Evolutionary conservation across 2,888 invertebrate genomes (phyloP).

Genomic region (Cylindroiulus punctatus): DNA sequence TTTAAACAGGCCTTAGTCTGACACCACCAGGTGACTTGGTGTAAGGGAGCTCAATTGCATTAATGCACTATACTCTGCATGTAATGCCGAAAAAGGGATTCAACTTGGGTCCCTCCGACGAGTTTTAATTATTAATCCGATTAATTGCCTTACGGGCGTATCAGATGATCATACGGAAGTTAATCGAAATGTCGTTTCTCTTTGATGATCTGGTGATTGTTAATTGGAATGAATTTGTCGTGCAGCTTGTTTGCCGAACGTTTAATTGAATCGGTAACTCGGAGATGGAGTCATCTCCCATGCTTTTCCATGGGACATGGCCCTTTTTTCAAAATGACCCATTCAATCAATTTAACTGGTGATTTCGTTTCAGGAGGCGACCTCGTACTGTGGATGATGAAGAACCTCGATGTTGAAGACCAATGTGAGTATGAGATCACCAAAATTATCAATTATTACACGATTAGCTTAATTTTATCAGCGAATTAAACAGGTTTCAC

Average conservation of each 20-base stretch:
- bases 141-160: background rate
- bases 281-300: too few species aligned
- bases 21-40: too few species aligned
- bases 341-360: background rate
- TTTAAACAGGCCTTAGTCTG: too few species aligned
- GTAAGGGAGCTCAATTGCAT: too few species aligned
- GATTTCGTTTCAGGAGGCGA: constrained; percentile 76
- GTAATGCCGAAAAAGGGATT: too few species aligned
- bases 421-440: constrained; percentile 69
- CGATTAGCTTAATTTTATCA: background rate
- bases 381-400: constrained; percentile 92
- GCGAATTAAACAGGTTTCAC: too few species aligned
- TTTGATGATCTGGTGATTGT: background rate
- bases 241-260: background rate
- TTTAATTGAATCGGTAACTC: too few species aligned
- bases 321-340: too few species aligned
- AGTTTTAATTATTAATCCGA: too few species aligned
- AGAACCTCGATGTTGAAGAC: constrained; percentile 91
- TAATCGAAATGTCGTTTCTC: background rate
- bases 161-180: background rate
- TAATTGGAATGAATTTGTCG: background rate
- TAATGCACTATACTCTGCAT: too few species aligned
- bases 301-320: too few species aligned
- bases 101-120: too few species aligned
- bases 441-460: background rate